Conservation (phyloP, 2,113 vertebrate genomes). For the Eurystomus gularis region DNA sequence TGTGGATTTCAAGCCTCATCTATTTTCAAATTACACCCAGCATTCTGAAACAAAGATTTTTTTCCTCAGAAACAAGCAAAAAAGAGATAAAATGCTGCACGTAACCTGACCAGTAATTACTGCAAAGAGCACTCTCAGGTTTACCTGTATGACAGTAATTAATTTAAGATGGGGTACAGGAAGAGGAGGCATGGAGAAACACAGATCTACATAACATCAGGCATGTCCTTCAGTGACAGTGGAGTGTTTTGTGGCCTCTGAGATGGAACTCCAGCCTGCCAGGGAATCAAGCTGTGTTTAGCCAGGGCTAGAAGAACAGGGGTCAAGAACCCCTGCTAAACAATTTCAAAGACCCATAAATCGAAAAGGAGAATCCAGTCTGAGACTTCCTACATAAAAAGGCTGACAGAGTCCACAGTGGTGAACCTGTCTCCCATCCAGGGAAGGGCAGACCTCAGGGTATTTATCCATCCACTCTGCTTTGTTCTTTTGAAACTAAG, state of each 20-base stretch:
- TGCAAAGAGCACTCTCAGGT: not conserved
- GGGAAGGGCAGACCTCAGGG: not conserved
- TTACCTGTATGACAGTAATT: not conserved
- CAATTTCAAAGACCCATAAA: not conserved
- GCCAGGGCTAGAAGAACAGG: not conserved
- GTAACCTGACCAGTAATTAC: not conserved
- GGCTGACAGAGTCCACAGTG: not conserved
- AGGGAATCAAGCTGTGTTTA: accelerated
- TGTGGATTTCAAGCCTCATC: not conserved
- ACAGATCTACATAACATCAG: not conserved
- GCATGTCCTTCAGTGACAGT: not conserved
- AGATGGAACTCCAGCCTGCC: not conserved
- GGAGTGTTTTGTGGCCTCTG: not conserved
- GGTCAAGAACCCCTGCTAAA: not conserved
- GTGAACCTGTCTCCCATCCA: not conserved
- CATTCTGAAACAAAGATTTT: not conserved
- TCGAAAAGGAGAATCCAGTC: not conserved
- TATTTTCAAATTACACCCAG: not conserved
- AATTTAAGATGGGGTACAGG: not conserved
- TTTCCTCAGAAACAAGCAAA: not conserved
- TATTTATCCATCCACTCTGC: not conserved
- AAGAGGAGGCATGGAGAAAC: not conserved
- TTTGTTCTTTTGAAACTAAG: not conserved
- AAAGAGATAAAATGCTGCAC: not conserved
- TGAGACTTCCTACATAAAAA: not conserved